phyloP scores from a whole-genome alignment of 2,797 vertebrate species.

The Scolopax bukidnonensis region DNA sequence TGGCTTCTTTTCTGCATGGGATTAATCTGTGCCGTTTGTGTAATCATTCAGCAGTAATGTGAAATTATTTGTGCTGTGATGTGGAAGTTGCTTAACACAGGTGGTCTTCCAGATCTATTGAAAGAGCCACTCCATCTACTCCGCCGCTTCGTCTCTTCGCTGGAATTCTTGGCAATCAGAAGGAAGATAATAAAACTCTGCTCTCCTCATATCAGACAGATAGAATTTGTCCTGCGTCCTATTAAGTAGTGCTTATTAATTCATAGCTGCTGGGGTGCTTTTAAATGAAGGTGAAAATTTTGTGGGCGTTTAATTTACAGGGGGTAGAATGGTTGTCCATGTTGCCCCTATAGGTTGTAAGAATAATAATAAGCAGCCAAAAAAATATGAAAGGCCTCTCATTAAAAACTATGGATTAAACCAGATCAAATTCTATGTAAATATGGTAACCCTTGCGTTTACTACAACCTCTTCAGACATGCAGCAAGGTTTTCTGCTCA shows the following conservation, averaged over 20 bases:
- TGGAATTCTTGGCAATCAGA: not conserved
- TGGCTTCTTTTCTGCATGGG: not conserved
- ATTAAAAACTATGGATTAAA: not conserved
- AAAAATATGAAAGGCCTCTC: not conserved
- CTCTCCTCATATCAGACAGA: not conserved
- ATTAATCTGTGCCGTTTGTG: fast-evolving
- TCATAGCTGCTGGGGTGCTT: not conserved
- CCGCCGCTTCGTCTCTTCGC: not conserved
- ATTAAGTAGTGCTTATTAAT: not conserved
- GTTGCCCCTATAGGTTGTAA: not conserved
- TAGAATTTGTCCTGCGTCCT: not conserved
- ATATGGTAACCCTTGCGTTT: not conserved
- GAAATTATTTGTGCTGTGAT: not conserved
- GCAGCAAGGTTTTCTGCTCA: not conserved
- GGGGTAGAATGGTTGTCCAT: not conserved
- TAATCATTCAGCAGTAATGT: not conserved
- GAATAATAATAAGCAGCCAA: not conserved
- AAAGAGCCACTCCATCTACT: not conserved
- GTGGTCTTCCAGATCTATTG: not conserved
- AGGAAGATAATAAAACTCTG: conserved; percentile 15
- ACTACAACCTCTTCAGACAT: not conserved
- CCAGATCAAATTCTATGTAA: not conserved
- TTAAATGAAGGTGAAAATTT: not conserved
- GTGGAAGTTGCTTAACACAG: not conserved
- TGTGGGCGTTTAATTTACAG: not conserved